These are phyloP conservation scores for Lomographa bimaculata DNA, from an alignment of 2,888 invertebrate genomes.

Conservation along the genomic window DNA sequence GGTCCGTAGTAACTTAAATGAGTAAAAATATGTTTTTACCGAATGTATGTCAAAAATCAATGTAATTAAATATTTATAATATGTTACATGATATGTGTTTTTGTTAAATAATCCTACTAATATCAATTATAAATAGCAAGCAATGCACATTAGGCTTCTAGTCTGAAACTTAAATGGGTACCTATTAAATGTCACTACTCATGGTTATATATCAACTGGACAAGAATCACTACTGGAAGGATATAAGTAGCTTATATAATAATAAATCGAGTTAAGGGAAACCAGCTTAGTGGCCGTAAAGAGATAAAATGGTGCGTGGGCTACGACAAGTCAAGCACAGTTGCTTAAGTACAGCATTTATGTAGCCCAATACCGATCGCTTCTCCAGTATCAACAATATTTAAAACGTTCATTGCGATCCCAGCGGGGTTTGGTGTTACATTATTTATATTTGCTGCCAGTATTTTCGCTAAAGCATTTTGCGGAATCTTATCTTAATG, in stretches of 20 bases:
- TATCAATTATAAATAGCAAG: no score
- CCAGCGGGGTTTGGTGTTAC: conserved; percentile 20
- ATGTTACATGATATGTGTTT: no score
- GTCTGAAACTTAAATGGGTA: no score
- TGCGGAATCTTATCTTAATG: conserved; percentile 2
- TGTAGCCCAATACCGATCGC: conserved; percentile 54
- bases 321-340: conserved; percentile 58
- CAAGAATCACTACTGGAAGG: no score
- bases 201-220: no score
- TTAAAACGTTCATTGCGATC: conserved; percentile 23
- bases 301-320: conserved; percentile 77
- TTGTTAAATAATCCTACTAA: no score
- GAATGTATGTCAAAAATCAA: no score
- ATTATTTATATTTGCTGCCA: conserved; percentile 14
- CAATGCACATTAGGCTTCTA: no score
- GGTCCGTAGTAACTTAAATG: no score
- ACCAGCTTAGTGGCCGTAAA: conserved; percentile 69
- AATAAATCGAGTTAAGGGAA: conserved; percentile 75
- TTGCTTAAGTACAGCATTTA: conserved; percentile 74
- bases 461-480: conserved; percentile 9
- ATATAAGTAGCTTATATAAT: conserved; percentile 77
- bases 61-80: no score
- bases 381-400: conserved; percentile 23
- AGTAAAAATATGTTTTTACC: no score
- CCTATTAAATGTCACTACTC: no score